Conservation (phyloP, 2,888 invertebrate species). For the Aphidoletes aphidimyza region DNA sequence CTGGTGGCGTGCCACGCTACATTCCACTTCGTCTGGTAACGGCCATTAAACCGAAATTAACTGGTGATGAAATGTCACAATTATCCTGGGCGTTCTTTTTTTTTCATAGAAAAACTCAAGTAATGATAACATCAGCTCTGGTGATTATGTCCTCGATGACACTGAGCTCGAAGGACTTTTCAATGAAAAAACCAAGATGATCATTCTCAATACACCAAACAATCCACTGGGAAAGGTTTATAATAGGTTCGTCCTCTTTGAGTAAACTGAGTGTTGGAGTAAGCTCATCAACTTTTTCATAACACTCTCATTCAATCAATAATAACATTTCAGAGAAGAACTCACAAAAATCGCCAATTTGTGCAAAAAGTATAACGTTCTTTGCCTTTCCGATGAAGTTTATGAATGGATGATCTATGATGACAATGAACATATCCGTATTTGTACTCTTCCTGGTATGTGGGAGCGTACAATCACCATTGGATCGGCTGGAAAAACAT, state of each 20-base stretch:
- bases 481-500: slow-evolving; percentile 97
- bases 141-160: slow-evolving; percentile 90
- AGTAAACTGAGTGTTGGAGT: not conserved
- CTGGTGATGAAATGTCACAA: no score
- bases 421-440: slow-evolving; percentile 85
- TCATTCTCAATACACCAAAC: slow-evolving; percentile 97
- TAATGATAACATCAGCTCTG: slow-evolving; percentile 72
- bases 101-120: slow-evolving; percentile 46
- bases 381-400: slow-evolving; percentile 96
- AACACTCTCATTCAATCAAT: slow-evolving; percentile 55
- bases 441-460: slow-evolving; percentile 95
- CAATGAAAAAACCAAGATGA: slow-evolving; percentile 88
- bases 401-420: slow-evolving; percentile 97
- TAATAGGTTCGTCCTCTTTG: slow-evolving; percentile 55
- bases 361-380: slow-evolving; percentile 90
- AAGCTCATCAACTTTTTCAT: not conserved
- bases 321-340: slow-evolving; percentile 68
- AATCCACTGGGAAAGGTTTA: slow-evolving; percentile 95
- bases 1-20: slow-evolving; percentile 87
- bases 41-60: no score
- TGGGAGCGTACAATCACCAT: slow-evolving; percentile 97
- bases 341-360: slow-evolving; percentile 82
- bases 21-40: slow-evolving; percentile 86
- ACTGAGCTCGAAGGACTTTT: slow-evolving; percentile 83
- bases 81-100: no score